phyloP scores from a whole-genome alignment of 2,797 vertebrate species.

The Emys orbicularis region DNA sequence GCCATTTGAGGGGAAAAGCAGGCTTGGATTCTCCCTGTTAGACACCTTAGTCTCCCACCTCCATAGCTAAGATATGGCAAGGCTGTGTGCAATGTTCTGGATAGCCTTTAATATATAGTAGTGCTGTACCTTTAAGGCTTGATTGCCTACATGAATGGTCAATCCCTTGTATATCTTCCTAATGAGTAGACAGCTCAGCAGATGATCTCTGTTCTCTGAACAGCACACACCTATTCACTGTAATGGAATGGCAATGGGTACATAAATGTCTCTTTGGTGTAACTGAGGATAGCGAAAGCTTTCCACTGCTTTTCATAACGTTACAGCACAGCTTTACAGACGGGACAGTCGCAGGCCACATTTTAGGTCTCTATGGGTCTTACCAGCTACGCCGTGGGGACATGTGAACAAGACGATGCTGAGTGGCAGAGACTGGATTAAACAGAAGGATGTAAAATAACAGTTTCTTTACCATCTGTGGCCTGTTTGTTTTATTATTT shows the following conservation, averaged over 20 bases:
- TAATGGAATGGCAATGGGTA: not conserved
- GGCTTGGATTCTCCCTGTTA: fast-evolving
- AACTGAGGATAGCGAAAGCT: not conserved
- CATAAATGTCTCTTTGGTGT: not conserved
- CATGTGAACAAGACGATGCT: not conserved
- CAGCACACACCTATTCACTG: not conserved
- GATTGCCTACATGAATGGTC: not conserved
- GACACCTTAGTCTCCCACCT: not conserved
- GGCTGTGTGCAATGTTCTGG: not conserved
- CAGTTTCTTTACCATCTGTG: not conserved
- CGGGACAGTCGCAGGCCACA: not conserved
- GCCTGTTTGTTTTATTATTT: conserved; percentile 37
- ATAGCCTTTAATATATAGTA: not conserved
- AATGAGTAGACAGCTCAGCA: not conserved
- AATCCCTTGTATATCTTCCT: not conserved
- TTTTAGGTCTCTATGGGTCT: not conserved
- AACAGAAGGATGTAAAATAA: not conserved
- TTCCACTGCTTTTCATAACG: not conserved
- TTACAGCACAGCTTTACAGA: not conserved
- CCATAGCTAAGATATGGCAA: not conserved
- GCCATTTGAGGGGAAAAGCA: not conserved
- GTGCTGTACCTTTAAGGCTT: not conserved
- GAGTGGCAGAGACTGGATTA: too few species aligned
- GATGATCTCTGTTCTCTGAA: not conserved
- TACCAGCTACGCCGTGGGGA: fast-evolving